A percentile compares a stretch with the other conserved stretches of the same genome.
phyloP scores from a whole-genome alignment of 1,140 invertebrate species.

The Pantala flavescens region DNA sequence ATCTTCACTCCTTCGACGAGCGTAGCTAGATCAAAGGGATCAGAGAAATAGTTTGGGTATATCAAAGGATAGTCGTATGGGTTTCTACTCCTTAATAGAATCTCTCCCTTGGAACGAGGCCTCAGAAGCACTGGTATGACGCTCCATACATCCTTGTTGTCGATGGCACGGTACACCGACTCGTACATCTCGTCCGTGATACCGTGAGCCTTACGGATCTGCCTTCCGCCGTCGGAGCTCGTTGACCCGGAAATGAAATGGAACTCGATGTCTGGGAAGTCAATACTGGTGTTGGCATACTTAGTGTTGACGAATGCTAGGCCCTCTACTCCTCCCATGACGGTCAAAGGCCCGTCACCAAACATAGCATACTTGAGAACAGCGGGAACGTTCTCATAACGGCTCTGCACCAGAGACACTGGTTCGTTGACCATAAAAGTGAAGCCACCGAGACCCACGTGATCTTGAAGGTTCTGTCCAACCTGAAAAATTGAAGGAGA shows the following conservation, averaged over 20 bases:
- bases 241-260: slow-evolving; percentile 86
- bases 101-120: slow-evolving; percentile 57
- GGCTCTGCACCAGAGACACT: slow-evolving; percentile 66
- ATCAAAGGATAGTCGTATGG: slow-evolving; percentile 86
- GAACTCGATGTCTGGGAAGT: slow-evolving; percentile 86
- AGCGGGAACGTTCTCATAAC: slow-evolving; percentile 63
- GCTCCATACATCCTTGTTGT: slow-evolving; percentile 70
- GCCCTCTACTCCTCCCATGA: slow-evolving; percentile 83
- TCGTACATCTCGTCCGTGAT: slow-evolving; percentile 33
- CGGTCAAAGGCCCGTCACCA: slow-evolving; percentile 71
- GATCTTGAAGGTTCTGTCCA: slow-evolving; percentile 82
- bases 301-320: slow-evolving; percentile 84
- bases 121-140: slow-evolving; percentile 75
- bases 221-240: slow-evolving; percentile 74
- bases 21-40: slow-evolving; percentile 65
- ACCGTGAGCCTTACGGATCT: slow-evolving; percentile 71
- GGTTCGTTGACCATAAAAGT: slow-evolving; percentile 67
- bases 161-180: slow-evolving; percentile 42
- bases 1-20: slow-evolving; percentile 77
- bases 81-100: slow-evolving; percentile 67
- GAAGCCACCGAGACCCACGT: slow-evolving; percentile 73
- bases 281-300: slow-evolving; percentile 67
- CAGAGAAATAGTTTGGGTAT: slow-evolving; percentile 80
- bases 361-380: slow-evolving; percentile 60
- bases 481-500: slow-evolving; percentile 33